These are phyloP conservation scores for Cherax quadricarinatus DNA, from an alignment of 1,140 invertebrate genomes.

Conservation along the genomic window DNA sequence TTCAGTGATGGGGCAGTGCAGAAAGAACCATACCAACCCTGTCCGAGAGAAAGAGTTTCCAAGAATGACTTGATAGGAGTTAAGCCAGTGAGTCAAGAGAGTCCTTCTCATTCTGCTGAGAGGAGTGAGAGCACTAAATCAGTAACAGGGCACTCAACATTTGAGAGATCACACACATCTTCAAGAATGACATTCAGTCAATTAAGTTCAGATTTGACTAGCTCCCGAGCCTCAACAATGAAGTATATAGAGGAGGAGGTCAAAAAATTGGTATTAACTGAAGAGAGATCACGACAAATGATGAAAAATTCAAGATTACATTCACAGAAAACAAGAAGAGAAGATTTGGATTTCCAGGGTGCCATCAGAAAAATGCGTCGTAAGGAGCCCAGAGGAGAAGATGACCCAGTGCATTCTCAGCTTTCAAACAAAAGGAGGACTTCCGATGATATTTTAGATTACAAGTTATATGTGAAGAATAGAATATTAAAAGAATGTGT, in stretches of 20 bases:
- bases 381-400: constrained; percentile 36
- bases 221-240: constrained; percentile 52
- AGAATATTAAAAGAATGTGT: neutral
- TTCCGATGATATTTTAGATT: neutral
- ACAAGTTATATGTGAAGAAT: neutral
- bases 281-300: constrained; percentile 39
- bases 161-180: constrained; percentile 27
- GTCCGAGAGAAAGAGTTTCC: neutral
- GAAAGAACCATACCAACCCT: neutral
- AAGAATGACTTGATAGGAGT: neutral
- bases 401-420: constrained; percentile 2
- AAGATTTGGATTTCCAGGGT: neutral
- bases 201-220: constrained; percentile 45
- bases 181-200: constrained; percentile 36
- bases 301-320: neutral
- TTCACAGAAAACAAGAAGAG: neutral
- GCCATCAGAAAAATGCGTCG: neutral
- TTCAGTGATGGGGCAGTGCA: constrained; percentile 1
- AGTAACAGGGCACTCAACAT: neutral
- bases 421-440: neutral
- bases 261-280: constrained; percentile 28
- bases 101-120: constrained; percentile 6
- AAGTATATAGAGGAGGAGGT: constrained; percentile 54
- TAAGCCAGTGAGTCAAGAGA: constrained; percentile 28
- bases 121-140: constrained; percentile 4